phyloP scores from a whole-genome alignment of 2,797 vertebrate species.

The Aselliscus stoliczkanus region DNA sequence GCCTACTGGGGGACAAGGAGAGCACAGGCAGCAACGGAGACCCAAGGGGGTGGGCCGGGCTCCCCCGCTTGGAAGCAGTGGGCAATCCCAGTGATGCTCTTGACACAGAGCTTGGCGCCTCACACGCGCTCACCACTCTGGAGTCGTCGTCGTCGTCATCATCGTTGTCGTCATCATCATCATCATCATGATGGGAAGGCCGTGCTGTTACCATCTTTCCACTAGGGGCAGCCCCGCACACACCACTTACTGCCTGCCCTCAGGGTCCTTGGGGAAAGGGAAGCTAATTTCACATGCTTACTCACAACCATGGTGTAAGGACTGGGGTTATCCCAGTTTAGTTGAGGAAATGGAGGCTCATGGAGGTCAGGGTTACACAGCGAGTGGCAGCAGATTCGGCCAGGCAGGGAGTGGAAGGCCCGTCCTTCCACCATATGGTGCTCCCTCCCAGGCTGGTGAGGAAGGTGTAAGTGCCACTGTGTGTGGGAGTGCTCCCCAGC shows the following conservation, averaged over 20 bases:
- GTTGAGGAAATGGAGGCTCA: neutral
- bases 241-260: neutral
- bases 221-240: neutral
- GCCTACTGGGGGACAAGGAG: neutral
- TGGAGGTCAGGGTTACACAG: neutral
- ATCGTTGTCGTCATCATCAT: fast-evolving
- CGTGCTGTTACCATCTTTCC: neutral
- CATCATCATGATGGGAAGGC: neutral
- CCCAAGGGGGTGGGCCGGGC: neutral
- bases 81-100: neutral
- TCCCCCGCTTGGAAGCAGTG: neutral
- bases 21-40: neutral
- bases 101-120: neutral
- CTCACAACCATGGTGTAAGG: neutral
- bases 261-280: fast-evolving
- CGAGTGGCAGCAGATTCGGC: neutral
- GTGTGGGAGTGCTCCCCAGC: neutral
- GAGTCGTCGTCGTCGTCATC: too few relatives aligned
- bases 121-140: neutral
- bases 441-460: neutral
- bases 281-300: neutral
- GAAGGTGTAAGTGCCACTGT: neutral
- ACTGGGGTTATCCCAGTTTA: neutral
- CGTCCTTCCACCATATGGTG: fast-evolving
- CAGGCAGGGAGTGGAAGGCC: neutral